These are phyloP conservation scores for Drosophila monieri DNA, from an alignment of 2,888 invertebrate genomes.

Conservation along the genomic window DNA sequence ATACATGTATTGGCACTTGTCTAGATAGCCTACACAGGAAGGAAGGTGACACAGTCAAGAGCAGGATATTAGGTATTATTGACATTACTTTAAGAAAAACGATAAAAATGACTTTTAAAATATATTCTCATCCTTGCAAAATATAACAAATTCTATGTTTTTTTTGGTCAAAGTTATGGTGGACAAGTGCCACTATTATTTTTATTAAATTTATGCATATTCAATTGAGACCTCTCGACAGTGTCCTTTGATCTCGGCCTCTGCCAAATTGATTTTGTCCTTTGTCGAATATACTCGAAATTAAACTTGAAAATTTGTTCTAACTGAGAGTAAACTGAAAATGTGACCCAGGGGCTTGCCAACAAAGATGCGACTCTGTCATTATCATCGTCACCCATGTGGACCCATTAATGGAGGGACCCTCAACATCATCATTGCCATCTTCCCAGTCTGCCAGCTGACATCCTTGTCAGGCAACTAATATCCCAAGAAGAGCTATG, in stretches of 20 bases:
- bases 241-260: conserved; percentile 3
- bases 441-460: conserved; percentile 22
- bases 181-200: background rate
- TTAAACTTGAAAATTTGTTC: conserved; percentile 56
- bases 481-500: conserved; percentile 17
- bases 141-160: background rate
- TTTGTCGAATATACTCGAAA: conserved; percentile 26
- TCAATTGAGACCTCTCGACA: background rate
- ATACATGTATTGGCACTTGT: conserved; percentile 3
- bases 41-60: background rate
- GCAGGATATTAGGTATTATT: background rate
- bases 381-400: conserved; percentile 15
- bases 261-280: background rate
- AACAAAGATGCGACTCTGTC: conserved; percentile 9
- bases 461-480: conserved; percentile 33
- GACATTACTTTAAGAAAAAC: no score
- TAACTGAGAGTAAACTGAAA: conserved; percentile 49
- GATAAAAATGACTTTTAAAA: no score
- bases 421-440: conserved; percentile 17
- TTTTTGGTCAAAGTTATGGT: background rate
- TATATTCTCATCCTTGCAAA: no score
- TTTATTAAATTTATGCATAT: background rate
- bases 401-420: background rate
- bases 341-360: conserved; percentile 13
- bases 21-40: background rate